Base-by-base conservation (phyloP, 2,888 invertebrate species). In the Tenodera sinensis region DNA sequence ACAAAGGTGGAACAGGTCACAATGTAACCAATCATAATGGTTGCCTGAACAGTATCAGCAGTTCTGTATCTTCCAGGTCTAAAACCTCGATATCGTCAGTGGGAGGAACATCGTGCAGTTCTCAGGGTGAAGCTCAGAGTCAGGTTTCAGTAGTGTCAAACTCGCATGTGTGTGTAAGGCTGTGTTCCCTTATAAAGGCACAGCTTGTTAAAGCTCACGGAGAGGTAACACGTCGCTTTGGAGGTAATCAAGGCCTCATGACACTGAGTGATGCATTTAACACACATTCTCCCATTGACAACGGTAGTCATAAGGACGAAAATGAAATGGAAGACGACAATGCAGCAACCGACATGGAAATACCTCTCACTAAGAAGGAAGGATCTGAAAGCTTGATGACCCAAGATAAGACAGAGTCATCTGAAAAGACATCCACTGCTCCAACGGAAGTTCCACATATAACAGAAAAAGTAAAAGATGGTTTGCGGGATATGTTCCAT, bases 191-290 rank as follows among this genome's bases (percentile, higher is more conserved):
- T 91, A 96, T 98, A 88, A 97, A 97, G 93, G 95, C 96, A 83
- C 97, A 97, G 91, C 94, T 98, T 91, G 95, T 96, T 88, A 95
- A 97, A 91, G 97, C 97, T 4, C 96, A 97, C 92, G 96, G 96
- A 0, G 97, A 97, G 93, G 96, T 97, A 88, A 96, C 96, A 47
- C 90, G 91, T 84, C 91, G 91, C 90, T 91, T 90, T 85, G 90
- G 90, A 83, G 90, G 90, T 25, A 89, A 90, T 84, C 90, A 90
- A 82, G 89, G 88, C 25, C 87, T 89, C 28, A 91, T 92, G 91
- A 91, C 91, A 42, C 90, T 91, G 20, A 91, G 91, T 86, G 91
- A 91, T 87, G 91, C 91, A 25, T 84, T 90, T 90, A 91, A 95
- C 95, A 93, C 95, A 94, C 87, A 94, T 94, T 88, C 94, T 94